Percentiles rank a stretch among this genome's conserved stretches.
Evolutionary conservation across 2,113 vertebrate species (phyloP).

Genomic region (Podiceps cristatus): DNA sequence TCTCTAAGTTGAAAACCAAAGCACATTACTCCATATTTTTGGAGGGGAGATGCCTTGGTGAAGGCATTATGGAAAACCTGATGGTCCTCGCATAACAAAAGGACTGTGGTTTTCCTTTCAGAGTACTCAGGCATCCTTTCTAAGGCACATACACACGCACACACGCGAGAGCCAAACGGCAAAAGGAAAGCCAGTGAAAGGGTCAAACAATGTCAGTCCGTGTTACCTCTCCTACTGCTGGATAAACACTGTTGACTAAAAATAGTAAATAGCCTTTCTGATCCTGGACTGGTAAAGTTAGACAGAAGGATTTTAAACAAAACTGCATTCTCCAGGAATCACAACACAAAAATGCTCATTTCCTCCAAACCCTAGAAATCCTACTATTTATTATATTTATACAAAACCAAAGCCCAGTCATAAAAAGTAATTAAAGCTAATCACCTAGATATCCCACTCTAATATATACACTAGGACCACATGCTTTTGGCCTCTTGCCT

Average conservation of each 20-base stretch:
- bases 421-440: background rate
- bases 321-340: background rate
- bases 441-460: background rate
- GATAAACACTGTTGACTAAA: background rate
- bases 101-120: background rate
- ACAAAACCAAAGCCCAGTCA: background rate
- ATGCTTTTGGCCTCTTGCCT: background rate
- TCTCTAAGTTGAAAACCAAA: background rate
- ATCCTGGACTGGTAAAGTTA: background rate
- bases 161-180: background rate
- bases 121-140: fast-evolving
- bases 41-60: background rate
- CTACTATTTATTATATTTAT: background rate
- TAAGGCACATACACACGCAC: background rate
- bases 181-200: background rate
- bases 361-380: background rate
- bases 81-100: fast-evolving
- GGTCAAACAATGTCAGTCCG: background rate
- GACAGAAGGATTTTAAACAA: background rate
- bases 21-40: background rate
- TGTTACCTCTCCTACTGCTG: background rate
- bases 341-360: background rate
- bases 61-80: background rate
- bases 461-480: background rate
- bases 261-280: background rate